Percentiles rank a stretch among this genome's conserved stretches.
Conservation (phyloP, 1,140 invertebrate species). For the Arion vulgaris region DNA sequence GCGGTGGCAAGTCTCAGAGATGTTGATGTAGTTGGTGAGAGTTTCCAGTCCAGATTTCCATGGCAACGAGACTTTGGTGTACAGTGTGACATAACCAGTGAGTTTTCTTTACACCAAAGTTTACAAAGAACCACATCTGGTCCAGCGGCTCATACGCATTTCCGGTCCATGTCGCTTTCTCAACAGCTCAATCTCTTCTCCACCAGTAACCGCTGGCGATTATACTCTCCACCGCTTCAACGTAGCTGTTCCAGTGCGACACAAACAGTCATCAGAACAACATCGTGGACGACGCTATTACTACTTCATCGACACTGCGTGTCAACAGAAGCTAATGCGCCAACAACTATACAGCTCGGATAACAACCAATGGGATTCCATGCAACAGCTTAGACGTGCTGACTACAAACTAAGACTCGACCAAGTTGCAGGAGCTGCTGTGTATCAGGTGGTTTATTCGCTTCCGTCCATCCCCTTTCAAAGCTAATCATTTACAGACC, state of each 20-base stretch:
- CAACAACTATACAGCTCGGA: background rate
- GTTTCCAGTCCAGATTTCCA: constrained; percentile 65
- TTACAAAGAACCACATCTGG: constrained; percentile 24
- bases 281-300: background rate
- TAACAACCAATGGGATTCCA: background rate
- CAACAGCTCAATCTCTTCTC: constrained; percentile 19
- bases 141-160: constrained; percentile 23
- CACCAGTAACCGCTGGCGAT: background rate
- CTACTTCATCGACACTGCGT: background rate
- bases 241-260: constrained; percentile 20
- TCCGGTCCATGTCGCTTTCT: constrained; percentile 17
- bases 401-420: constrained; percentile 32
- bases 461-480: no score
- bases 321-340: constrained; percentile 22
- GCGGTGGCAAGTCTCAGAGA: constrained; percentile 28
- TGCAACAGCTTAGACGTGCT: constrained; percentile 20
- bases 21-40: constrained; percentile 68
- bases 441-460: constrained; percentile 33
- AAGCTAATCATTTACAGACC: no score
- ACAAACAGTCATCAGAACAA: background rate
- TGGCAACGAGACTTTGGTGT: constrained; percentile 71
- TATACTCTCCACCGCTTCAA: background rate
- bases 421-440: constrained; percentile 40
- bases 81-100: constrained; percentile 58
- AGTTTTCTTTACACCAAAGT: background rate